A percentile compares a stretch with the other conserved stretches of the same genome.
Evolutionary conservation across 2,888 invertebrate species (phyloP).

Genomic region (Bedellia somnulentella): DNA sequence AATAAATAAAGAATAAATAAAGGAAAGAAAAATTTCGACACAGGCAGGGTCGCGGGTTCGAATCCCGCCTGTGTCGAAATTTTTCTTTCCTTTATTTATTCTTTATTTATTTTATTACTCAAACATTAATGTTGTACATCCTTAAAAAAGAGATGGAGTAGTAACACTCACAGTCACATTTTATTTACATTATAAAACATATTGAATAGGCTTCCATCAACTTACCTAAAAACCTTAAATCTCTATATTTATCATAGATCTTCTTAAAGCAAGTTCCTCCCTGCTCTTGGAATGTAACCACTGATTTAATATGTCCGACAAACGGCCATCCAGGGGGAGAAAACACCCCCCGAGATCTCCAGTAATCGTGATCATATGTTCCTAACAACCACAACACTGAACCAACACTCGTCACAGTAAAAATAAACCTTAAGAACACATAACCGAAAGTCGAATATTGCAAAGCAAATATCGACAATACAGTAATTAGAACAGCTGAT

Average conservation of each 20-base stretch:
- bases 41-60: too few relatives aligned
- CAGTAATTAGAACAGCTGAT: constrained; percentile 21
- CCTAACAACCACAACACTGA: constrained; percentile 22
- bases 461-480: constrained; percentile 24
- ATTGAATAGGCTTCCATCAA: too few relatives aligned
- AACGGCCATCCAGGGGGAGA: constrained; percentile 41
- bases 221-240: constrained; percentile 40
- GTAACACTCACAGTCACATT: too few relatives aligned
- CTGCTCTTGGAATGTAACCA: constrained; percentile 42
- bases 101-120: too few relatives aligned
- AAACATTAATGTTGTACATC: too few relatives aligned
- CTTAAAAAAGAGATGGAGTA: too few relatives aligned
- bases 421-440: constrained; percentile 22
- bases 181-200: too few relatives aligned
- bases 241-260: constrained; percentile 36
- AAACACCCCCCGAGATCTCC: constrained; percentile 33
- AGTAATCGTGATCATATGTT: constrained; percentile 48
- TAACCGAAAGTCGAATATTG: constrained; percentile 30
- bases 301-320: constrained; percentile 40
- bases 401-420: constrained; percentile 17
- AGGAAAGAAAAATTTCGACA: too few relatives aligned
- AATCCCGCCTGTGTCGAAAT: too few relatives aligned
- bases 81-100: too few relatives aligned
- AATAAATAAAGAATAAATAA: too few relatives aligned
- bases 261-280: constrained; percentile 45